Evolutionary conservation across 2,113 vertebrate genomes (phyloP).

Genomic region (Micronisus gabar): DNA sequence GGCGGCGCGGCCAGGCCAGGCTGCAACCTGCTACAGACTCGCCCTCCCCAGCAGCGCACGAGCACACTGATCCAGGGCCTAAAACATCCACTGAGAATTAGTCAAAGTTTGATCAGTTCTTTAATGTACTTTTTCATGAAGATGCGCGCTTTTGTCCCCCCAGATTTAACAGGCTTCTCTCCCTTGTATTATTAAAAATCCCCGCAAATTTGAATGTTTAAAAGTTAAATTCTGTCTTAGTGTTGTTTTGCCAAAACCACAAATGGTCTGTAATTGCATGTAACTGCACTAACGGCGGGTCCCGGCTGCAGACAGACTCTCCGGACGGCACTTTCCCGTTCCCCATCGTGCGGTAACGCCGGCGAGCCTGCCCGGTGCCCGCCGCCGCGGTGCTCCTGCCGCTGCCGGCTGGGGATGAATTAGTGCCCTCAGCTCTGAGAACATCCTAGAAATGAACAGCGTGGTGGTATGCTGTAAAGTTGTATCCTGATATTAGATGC

Average conservation of each 20-base stretch:
- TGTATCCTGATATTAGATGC: background rate
- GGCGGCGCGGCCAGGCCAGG: accelerated
- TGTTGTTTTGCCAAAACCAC: background rate
- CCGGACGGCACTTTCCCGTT: background rate
- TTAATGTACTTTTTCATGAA: background rate
- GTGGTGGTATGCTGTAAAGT: background rate
- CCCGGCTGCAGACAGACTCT: background rate
- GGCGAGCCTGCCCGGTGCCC: background rate
- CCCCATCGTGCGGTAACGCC: accelerated
- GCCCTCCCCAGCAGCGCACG: accelerated
- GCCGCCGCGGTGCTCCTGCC: accelerated
- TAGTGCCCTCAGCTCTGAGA: background rate
- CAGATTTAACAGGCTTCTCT: background rate
- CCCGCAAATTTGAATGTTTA: background rate
- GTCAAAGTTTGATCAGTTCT: too few species aligned
- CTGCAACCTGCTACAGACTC: background rate
- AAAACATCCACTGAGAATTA: accelerated
- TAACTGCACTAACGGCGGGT: accelerated
- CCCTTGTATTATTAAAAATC: background rate
- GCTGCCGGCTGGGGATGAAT: background rate
- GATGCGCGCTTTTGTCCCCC: accelerated
- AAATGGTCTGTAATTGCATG: accelerated
- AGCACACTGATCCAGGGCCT: accelerated
- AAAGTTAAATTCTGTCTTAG: background rate
- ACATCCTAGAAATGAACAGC: background rate